These are phyloP conservation scores for Podocnemis expansa DNA, from an alignment of 2,113 vertebrate genomes.

Conservation along the genomic window DNA sequence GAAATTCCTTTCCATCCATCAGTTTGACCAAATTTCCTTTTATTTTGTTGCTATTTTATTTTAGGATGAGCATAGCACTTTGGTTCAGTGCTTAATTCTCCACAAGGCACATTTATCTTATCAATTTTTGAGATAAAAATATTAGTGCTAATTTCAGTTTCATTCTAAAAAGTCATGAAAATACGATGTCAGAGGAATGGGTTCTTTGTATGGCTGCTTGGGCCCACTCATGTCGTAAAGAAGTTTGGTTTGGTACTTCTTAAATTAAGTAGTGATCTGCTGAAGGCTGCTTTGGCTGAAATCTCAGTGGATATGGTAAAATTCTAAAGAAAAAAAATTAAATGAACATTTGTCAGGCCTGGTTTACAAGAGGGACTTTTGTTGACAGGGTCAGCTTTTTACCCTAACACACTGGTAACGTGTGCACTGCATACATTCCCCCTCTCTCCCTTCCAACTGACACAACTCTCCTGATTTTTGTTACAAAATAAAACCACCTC, in stretches of 20 bases:
- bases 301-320: slow-evolving; percentile 50
- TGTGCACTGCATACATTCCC: too few species aligned
- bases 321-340: slow-evolving; percentile 55
- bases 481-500: too few species aligned
- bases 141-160: not conserved
- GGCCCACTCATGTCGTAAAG: slow-evolving; percentile 37
- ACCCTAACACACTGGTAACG: too few species aligned
- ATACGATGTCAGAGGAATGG: slow-evolving; percentile 4
- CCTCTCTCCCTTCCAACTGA: too few species aligned
- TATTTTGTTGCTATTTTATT: not conserved
- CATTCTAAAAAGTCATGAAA: not conserved
- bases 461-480: too few species aligned
- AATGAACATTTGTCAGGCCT: not conserved
- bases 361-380: too few species aligned
- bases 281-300: slow-evolving; percentile 69
- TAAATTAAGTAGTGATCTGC: slow-evolving; percentile 61
- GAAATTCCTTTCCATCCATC: not conserved
- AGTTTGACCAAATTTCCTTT: not conserved
- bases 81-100: not conserved
- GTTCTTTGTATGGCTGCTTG: slow-evolving; percentile 38
- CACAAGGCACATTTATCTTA: not conserved
- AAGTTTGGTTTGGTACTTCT: slow-evolving; percentile 55
- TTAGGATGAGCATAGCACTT: not conserved
- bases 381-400: too few species aligned
- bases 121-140: not conserved